phyloP scores from a whole-genome alignment of 2,113 vertebrate species.

The Ranitomeya variabilis region DNA sequence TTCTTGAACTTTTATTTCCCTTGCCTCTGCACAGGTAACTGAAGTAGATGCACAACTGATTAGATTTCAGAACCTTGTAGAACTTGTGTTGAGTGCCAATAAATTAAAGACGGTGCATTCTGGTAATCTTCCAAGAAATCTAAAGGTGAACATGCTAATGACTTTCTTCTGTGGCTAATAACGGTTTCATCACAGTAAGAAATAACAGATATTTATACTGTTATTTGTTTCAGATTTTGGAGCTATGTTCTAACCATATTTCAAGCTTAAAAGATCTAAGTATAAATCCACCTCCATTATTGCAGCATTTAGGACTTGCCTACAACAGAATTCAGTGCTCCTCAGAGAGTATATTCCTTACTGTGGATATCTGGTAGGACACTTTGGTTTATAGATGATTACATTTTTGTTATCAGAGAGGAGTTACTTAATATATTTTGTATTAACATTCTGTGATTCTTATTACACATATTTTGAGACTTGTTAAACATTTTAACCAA shows the following conservation, averaged over 20 bases:
- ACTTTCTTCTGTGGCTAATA: not conserved
- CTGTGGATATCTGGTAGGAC: conserved; percentile 76
- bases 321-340: conserved; percentile 73
- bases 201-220: not conserved
- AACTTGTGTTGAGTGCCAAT: conserved; percentile 82
- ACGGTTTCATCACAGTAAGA: not conserved
- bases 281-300: conserved; percentile 60
- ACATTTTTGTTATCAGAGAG: too few species aligned
- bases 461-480: too few species aligned
- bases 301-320: conserved; percentile 80
- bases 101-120: conserved; percentile 72
- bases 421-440: too few species aligned
- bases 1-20: not conserved
- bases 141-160: conserved; percentile 72
- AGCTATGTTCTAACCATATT: conserved; percentile 79
- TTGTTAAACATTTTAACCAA: not conserved
- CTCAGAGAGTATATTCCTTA: conserved; percentile 68
- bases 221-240: conserved; percentile 75
- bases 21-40: conserved; percentile 72
- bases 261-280: conserved; percentile 71
- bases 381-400: not conserved
- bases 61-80: conserved; percentile 78
- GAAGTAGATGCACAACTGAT: conserved; percentile 76
- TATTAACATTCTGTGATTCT: too few species aligned
- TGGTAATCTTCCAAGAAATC: conserved; percentile 72